Conservation (phyloP, 2,113 vertebrate species). For the Malurus melanocephalus region DNA sequence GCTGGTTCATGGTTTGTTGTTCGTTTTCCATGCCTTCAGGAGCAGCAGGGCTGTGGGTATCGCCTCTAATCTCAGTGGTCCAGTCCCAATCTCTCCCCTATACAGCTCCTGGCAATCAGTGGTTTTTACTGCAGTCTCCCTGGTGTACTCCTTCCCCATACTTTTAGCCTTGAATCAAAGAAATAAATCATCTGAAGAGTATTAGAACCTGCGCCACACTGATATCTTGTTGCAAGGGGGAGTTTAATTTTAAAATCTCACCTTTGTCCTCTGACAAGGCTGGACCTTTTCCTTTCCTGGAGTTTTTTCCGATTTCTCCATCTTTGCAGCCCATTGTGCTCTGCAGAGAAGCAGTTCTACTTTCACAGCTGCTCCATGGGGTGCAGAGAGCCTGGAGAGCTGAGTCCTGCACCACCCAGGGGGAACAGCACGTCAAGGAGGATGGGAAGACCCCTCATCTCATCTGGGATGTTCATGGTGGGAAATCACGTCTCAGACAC, state of each 20-base stretch:
- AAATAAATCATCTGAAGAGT: not conserved
- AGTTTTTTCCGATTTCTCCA: not conserved
- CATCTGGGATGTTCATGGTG: not conserved
- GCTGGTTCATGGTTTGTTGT: not conserved
- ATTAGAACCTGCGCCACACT: not conserved
- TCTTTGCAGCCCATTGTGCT: not conserved
- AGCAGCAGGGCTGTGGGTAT: not conserved
- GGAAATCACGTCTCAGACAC: not conserved
- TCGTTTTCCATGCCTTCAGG: not conserved
- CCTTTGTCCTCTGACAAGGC: not conserved
- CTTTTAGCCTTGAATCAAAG: not conserved
- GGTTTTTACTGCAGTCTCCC: not conserved
- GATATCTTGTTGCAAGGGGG: not conserved
- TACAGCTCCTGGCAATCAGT: not conserved
- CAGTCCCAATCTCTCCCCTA: not conserved
- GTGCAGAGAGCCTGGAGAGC: not conserved
- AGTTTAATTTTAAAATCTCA: not conserved
- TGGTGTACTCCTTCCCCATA: not conserved
- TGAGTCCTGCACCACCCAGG: accelerated
- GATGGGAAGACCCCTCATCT: not conserved
- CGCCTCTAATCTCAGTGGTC: not conserved
- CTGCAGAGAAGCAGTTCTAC: not conserved
- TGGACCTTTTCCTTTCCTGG: not conserved
- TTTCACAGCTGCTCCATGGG: not conserved
- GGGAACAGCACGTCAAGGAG: not conserved